Evolutionary conservation across 2,113 vertebrate genomes (phyloP).

Genomic region (Anhinga rufa): DNA sequence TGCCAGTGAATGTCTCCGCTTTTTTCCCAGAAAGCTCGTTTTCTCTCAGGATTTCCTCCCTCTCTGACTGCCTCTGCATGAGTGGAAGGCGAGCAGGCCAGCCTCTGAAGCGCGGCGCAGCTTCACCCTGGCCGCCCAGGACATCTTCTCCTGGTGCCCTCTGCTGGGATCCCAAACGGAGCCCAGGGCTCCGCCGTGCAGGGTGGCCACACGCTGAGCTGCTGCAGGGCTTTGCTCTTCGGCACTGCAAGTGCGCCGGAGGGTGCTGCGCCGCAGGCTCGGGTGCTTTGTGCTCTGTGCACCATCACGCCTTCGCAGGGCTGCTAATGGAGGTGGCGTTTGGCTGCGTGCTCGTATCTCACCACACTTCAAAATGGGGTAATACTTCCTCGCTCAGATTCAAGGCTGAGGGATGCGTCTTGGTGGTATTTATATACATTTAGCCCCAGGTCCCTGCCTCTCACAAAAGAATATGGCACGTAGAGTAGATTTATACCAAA

Average conservation of each 20-base stretch:
- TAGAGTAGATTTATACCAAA: background rate
- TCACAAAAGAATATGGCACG: background rate
- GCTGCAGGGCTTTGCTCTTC: background rate
- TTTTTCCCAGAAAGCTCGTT: background rate
- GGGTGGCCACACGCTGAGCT: background rate
- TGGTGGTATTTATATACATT: background rate
- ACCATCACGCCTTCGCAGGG: background rate
- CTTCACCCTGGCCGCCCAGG: background rate
- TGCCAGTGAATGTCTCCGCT: background rate
- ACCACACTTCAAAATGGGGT: background rate
- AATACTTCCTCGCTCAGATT: background rate
- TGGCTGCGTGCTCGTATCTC: background rate
- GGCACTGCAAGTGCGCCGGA: background rate
- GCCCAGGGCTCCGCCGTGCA: too few relatives aligned
- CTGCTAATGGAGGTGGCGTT: background rate
- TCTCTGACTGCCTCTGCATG: background rate
- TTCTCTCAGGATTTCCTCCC: background rate
- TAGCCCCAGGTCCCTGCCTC: background rate
- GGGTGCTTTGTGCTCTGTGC: background rate
- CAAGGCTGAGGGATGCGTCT: background rate
- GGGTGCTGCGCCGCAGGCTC: background rate
- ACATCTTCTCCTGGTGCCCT: background rate
- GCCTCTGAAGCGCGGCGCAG: accelerated
- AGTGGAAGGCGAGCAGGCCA: background rate
- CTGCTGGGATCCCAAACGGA: background rate